Conservation (phyloP, 2,113 vertebrate genomes). For the Rhinolophus sinicus region DNA sequence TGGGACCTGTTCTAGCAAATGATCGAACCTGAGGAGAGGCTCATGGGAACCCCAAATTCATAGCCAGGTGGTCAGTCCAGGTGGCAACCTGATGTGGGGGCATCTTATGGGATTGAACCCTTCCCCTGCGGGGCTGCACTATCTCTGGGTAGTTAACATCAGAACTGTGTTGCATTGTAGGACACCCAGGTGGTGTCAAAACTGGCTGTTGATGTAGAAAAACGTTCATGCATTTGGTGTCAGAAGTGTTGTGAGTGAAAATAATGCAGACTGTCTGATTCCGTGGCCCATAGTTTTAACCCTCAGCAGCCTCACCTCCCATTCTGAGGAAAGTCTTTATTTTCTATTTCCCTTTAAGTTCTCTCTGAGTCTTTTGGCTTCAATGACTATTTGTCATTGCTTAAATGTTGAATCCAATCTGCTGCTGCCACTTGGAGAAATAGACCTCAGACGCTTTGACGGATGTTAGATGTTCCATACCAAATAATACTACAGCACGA, state of each 20-base stretch:
- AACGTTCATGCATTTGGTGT: not conserved
- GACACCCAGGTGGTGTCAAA: not conserved
- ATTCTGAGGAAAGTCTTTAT: too few species aligned
- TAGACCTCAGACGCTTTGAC: not conserved
- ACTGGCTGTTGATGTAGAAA: too few species aligned
- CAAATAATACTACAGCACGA: not conserved
- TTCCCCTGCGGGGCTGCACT: not conserved
- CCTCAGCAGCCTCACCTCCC: not conserved
- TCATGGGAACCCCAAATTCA: too few species aligned
- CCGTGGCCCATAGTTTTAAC: too few species aligned
- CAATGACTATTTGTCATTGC: not conserved
- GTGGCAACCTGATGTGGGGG: too few species aligned
- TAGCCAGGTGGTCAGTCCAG: too few species aligned
- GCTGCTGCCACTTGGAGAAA: not conserved
- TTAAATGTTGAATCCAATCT: conserved; percentile 18
- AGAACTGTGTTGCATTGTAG: not conserved
- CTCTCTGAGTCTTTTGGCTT: not conserved
- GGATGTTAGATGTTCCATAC: not conserved
- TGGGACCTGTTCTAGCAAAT: not conserved
- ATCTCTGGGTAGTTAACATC: not conserved
- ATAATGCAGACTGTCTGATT: not conserved
- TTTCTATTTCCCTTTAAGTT: not conserved
- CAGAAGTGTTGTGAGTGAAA: not conserved
- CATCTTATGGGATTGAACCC: too few species aligned
- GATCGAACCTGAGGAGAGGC: too few species aligned